Evolutionary conservation across 2,797 vertebrate genomes (phyloP), one percentile per base, ranked within the genome.

Genomic region (Echeneis naucrates): DNA sequence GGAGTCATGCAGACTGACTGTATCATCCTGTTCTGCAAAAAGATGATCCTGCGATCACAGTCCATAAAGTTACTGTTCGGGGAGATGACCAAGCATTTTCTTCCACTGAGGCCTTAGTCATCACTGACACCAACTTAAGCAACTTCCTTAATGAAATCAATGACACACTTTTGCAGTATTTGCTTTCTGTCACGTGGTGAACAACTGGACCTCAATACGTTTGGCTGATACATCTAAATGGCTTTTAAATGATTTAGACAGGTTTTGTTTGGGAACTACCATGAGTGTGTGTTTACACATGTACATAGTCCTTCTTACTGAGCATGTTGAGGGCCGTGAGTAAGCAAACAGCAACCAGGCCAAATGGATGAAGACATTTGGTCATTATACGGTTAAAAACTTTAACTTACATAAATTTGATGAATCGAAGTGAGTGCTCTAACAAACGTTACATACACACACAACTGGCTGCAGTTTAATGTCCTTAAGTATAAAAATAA

Each of bases 401-500:
- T 69, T 79, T 80, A 88, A 80, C 84, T 80, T 68, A 76, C 72
- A 87, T 71, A 88, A 56, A 83, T 68, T 78, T 86, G 92, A 88
- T 78, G 52, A 73, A 91, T n/a, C n/a, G n/a, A n/a, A 85, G 78
- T 78, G 78, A 85, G 77, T 64, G 59, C 76, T 78, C 72, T 81
- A 87, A 79, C 74, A 62, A 23, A 27, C 13, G 37, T 65, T 89
- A 71, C 84, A 81, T 30, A 58, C 80, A 87, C 74, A 88, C 73
- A 74, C 45, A 75, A 55, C 53, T 50, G 50, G 38, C 26, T 69
- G 68, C 60, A 32, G 62, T 81, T 84, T 81, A 72, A 79, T 87
- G 85, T 86, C 42, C 67, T 78, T 45, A 17, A 52, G 75, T 82
- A 77, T 89, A 88, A 87, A 92, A 92, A 90, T 88, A 86, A 88